Base-by-base conservation (phyloP, 1,140 invertebrate genomes). In the Drosophila quadrilineata region DNA sequence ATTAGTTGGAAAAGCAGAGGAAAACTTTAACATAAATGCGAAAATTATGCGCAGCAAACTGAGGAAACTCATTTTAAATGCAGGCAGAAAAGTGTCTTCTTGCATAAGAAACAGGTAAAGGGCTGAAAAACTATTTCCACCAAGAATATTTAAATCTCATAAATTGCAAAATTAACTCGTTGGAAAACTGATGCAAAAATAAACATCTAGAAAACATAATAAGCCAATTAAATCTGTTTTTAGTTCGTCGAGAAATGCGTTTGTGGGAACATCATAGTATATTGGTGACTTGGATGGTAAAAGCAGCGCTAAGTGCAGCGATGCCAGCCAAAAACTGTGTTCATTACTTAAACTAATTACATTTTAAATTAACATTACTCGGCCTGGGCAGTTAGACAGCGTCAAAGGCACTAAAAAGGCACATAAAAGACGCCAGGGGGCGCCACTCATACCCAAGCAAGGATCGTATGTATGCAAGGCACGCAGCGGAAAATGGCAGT, bases 341-440 rank as follows among this genome's bases (percentile, higher is more conserved):
- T 84, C 79, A 84, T 85, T 85, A 85, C 79, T 85, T 85, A 85
- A 85, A 79, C 79, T 85, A 85, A 85, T 85, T 85, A 85, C 79
- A 85, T 85, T 85, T 85, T 85, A 85, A 85, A 79, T 85, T 75
- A 84, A 85, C 79, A 77, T 85, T 74, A 74, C 53, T 41, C 57
- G 33, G 50, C 56, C 65, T 17, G 65, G 74, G 40, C 72, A 82
- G 77, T 76, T 56, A 68, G 59, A 54, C 59, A 57, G 41, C 21
- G 31, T 26, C 35, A 54, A 53, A 43, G 58, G 59, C 43, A 50
- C 22, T 64, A 49, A 84, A 84, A 76, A 76, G 46, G 56, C 73
- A 60, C 76, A 84, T 76, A 72, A 82, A 76, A 63, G 56, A 52
- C 41, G n/a, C n/a, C n/a, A n/a, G n/a, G n/a, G n/a, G n/a, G n/a